phyloP scores from a whole-genome alignment of 2,113 vertebrate species.

The Ceyx margarethae region DNA sequence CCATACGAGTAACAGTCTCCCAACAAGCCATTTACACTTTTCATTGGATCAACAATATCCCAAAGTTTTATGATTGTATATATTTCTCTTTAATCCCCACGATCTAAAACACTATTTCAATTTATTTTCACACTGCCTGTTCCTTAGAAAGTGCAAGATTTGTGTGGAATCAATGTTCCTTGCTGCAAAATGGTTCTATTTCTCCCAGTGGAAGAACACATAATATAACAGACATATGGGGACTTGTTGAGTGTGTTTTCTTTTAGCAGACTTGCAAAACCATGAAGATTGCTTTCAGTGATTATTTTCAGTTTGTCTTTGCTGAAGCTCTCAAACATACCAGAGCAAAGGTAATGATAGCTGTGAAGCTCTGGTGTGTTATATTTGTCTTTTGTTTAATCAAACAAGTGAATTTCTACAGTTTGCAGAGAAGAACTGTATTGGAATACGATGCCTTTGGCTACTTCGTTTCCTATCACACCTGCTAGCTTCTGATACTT shows the following conservation, averaged over 20 bases:
- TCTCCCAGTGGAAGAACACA: background rate
- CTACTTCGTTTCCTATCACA: constrained; percentile 36
- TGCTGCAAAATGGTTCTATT: background rate
- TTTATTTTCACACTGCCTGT: background rate
- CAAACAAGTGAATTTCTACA: constrained; percentile 26
- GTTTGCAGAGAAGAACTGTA: background rate
- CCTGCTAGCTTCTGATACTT: constrained; percentile 15
- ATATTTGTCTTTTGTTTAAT: constrained; percentile 19
- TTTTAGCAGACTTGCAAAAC: constrained; percentile 7
- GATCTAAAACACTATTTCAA: background rate
- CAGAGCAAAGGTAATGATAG: constrained; percentile 12
- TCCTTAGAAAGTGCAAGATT: background rate
- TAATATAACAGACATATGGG: background rate
- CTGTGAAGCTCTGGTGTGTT: constrained; percentile 8
- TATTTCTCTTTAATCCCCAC: background rate
- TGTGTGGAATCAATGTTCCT: background rate
- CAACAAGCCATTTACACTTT: background rate
- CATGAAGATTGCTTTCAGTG: background rate
- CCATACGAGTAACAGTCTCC: background rate
- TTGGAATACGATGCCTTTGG: constrained; percentile 10
- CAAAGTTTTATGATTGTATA: background rate
- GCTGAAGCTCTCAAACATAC: background rate
- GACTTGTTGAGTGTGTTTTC: rapidly evolving
- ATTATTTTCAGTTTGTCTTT: background rate
- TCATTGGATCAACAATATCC: background rate